A percentile compares a stretch with the other conserved stretches of the same genome.
Conservation (phyloP, 2,113 vertebrate species). For the Ovibos moschatus region DNA sequence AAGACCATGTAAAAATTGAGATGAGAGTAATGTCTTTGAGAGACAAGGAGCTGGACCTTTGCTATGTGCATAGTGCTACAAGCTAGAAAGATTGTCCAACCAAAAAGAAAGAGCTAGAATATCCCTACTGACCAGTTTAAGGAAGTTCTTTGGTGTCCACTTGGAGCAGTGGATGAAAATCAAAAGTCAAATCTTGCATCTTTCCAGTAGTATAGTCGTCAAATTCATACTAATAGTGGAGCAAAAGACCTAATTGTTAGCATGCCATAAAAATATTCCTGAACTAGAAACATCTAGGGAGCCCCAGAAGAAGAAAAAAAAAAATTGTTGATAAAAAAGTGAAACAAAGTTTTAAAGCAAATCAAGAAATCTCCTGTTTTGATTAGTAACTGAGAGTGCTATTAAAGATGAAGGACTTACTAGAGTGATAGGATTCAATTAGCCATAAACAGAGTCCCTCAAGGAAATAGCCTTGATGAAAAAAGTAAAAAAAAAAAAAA, state of each 20-base stretch:
- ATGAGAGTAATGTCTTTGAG: background rate
- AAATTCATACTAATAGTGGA: background rate
- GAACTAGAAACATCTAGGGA: background rate
- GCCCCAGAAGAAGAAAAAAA: background rate
- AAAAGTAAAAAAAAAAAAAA: background rate
- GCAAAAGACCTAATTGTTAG: background rate
- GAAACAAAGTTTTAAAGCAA: background rate
- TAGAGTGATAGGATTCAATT: background rate
- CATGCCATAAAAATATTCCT: background rate
- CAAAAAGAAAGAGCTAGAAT: background rate
- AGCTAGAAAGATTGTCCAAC: background rate
- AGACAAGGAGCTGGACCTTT: background rate
- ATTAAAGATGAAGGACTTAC: background rate
- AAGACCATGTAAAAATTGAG: background rate
- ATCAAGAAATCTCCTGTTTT: background rate
- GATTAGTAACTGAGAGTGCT: background rate
- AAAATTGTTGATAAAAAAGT: background rate
- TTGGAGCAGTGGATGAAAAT: background rate
- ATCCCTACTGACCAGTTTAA: background rate
- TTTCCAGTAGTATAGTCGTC: background rate
- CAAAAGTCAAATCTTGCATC: background rate
- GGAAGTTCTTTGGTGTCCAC: background rate
- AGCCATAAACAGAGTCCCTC: background rate
- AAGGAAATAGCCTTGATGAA: background rate
- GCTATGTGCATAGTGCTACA: background rate